Base-by-base conservation (phyloP, 2,797 vertebrate species). In the Phrynocephalus vlangalii region DNA sequence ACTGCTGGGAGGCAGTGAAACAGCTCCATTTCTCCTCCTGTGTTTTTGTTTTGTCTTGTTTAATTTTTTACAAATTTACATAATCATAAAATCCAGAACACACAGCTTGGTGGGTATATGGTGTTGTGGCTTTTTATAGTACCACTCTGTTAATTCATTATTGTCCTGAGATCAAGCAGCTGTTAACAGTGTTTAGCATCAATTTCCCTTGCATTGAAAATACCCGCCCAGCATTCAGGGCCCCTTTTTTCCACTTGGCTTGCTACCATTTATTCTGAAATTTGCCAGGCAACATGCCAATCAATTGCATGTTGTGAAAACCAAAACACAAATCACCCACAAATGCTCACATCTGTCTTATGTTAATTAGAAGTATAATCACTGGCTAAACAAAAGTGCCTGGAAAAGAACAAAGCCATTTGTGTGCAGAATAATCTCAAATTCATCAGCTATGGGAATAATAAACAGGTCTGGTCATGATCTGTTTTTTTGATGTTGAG, bases 311-410 rank as follows among this genome's bases (percentile, higher is more conserved):
- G 26, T 68, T 28, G 79, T 88, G 77, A 48, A 78, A 87, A 30
- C 84, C 78, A 60, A 68, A 83, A 75, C 50, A 79, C 48, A 38
- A 22, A 22, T 44, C 50, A 11, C 5, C 28, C 48, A 28, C 16
- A 82, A 78, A 79, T 81, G 22, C 48, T 82, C 79, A 73, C 72
- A 76, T 75, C 77, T 50, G 81, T 30, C 75, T 89, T 56, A 79
- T 11, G 90, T 83, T 70, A 67, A 83, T 90, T 76, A 44, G 18
- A 33, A 33, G 15, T 84, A 2, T 79, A 86, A 66, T 66, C 63
- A 4, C 56, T 75, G 75, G 84, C 86, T 82, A 56, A 84, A 87
- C 60, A 63, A 63, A 63, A 18, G 60, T 63, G 60, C 60, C 18
- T 15, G 60, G 5, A 20, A 63, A 63, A 16, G 18, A 63, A 63